phyloP scores from a whole-genome alignment of 2,113 vertebrate genomes.

The Pteropus alecto region DNA sequence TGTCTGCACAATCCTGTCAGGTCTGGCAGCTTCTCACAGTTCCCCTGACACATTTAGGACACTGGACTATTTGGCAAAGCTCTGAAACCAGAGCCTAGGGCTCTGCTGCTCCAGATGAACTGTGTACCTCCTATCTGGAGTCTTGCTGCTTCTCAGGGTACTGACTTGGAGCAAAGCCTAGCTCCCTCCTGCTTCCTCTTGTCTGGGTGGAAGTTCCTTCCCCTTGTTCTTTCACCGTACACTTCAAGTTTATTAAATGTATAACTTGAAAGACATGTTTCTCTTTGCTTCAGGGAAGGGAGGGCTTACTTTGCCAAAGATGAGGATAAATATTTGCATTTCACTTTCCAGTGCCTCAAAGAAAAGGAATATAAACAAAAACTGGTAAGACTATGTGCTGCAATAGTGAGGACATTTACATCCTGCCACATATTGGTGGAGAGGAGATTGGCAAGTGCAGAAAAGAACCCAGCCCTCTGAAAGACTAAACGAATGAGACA shows the following conservation, averaged over 20 bases:
- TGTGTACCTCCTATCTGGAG: accelerated
- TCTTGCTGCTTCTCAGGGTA: neutral
- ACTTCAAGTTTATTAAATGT: neutral
- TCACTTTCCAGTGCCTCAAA: neutral
- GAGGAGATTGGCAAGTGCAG: neutral
- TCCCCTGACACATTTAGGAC: neutral
- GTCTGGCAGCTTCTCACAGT: neutral
- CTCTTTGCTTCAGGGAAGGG: neutral
- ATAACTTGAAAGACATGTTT: conserved; percentile 34
- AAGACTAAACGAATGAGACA: neutral
- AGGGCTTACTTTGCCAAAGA: neutral
- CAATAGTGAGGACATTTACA: neutral
- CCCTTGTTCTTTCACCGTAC: neutral
- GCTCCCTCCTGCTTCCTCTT: neutral
- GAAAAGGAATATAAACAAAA: neutral
- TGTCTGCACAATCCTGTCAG: neutral
- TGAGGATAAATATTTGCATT: neutral
- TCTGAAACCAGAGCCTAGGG: neutral
- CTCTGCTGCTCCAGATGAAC: neutral
- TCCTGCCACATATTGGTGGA: neutral
- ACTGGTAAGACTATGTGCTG: too few species aligned
- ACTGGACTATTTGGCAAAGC: neutral
- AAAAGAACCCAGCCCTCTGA: neutral
- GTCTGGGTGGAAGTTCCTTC: neutral
- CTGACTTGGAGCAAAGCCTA: neutral